Conservation (phyloP, 2,113 vertebrate species). For the Ictidomys tridecemlineatus region DNA sequence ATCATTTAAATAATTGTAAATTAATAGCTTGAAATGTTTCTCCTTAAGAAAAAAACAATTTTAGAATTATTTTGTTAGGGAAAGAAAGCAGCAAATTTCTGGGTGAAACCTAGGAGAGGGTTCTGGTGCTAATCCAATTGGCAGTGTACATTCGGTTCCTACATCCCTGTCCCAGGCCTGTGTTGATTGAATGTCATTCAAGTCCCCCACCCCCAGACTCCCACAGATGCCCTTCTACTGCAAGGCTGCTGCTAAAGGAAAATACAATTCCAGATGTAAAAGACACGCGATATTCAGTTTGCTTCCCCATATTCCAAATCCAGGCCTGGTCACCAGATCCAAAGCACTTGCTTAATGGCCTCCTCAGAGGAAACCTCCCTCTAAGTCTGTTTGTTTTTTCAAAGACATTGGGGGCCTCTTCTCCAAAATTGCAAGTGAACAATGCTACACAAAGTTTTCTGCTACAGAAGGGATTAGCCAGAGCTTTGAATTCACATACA, state of each 20-base stretch:
- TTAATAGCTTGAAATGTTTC: slow-evolving; percentile 14
- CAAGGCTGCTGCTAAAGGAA: neutral
- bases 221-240: neutral
- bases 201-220: neutral
- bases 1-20: slow-evolving; percentile 43
- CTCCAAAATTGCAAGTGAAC: neutral
- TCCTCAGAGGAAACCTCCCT: neutral
- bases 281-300: neutral
- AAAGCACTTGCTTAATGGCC: neutral
- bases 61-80: neutral
- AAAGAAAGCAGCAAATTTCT: neutral
- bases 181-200: neutral
- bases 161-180: neutral
- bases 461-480: neutral
- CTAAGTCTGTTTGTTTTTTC: neutral
- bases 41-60: neutral
- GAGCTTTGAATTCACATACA: neutral
- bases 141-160: neutral
- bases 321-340: neutral
- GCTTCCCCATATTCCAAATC: neutral
- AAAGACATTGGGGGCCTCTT: neutral
- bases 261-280: neutral
- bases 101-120: neutral
- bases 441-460: neutral
- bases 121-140: neutral